A percentile compares a stretch with the other conserved stretches of the same genome.
Conservation (phyloP, 2,113 vertebrate genomes). For the Solea solea region DNA sequence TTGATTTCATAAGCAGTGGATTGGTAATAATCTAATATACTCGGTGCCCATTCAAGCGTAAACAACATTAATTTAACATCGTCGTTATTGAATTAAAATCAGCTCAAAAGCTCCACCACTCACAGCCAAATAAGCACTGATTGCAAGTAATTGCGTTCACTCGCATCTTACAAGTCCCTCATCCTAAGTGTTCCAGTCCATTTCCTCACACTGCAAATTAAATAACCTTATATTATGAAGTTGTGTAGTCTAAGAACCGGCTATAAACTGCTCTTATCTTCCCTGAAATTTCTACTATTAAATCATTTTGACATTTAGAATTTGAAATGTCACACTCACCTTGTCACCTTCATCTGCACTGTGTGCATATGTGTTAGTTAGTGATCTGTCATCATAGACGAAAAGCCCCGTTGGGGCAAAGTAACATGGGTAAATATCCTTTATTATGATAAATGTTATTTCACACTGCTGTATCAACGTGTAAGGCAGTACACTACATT, state of each 20-base stretch:
- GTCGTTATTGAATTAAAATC: slow-evolving; percentile 44
- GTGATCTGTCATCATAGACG: not conserved
- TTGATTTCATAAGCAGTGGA: slow-evolving; percentile 13
- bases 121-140: slow-evolving; percentile 19
- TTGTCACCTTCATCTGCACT: not conserved
- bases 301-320: too few species aligned
- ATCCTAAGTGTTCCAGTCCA: not conserved
- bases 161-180: too few species aligned
- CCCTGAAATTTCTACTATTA: too few species aligned
- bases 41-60: slow-evolving; percentile 15
- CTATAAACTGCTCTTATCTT: too few species aligned
- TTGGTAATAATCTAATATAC: slow-evolving; percentile 34
- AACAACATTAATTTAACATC: slow-evolving; percentile 28
- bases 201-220: slow-evolving; percentile 1
- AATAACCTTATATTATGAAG: not conserved
- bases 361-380: not conserved
- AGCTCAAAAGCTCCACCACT: slow-evolving; percentile 28
- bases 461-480: not conserved
- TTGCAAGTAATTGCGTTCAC: not conserved
- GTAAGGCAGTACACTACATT: not conserved
- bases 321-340: too few species aligned
- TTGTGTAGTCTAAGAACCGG: not conserved
- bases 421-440: not conserved
- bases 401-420: not conserved
- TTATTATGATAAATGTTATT: not conserved